phyloP scores from a whole-genome alignment of 1,140 invertebrate genomes.

The Homarus americanus region DNA sequence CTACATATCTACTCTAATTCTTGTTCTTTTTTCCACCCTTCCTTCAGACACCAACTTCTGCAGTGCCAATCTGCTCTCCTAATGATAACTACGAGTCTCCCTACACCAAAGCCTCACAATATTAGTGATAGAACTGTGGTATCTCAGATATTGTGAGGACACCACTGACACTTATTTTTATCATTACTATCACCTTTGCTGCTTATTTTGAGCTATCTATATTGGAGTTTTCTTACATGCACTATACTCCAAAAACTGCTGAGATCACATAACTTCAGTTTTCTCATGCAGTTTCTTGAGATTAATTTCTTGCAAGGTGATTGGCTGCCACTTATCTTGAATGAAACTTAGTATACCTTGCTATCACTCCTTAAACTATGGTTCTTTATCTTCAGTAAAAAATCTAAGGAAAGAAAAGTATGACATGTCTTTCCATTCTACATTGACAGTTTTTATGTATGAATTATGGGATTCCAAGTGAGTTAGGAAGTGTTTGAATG shows the following conservation, averaged over 20 bases:
- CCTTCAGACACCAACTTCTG: constrained; percentile 69
- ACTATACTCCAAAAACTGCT: constrained; percentile 7
- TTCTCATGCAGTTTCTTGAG: constrained; percentile 3
- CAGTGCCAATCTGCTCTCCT: constrained; percentile 65
- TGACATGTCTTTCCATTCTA: not conserved
- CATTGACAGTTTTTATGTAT: not conserved
- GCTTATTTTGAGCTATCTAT: constrained; percentile 38
- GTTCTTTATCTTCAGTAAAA: too few relatives aligned
- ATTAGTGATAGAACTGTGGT: constrained; percentile 25
- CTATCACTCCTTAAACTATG: not conserved
- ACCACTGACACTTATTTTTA: constrained; percentile 34
- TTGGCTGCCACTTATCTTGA: constrained; percentile 5
- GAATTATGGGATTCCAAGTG: not conserved
- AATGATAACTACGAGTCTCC: constrained; percentile 51
- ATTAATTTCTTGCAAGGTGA: constrained; percentile 25
- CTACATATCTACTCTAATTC: constrained; percentile 73
- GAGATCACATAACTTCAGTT: constrained; percentile 5
- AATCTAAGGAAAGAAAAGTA: too few relatives aligned
- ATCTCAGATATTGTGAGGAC: constrained; percentile 29
- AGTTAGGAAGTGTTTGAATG: too few relatives aligned
- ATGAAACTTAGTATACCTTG: not conserved
- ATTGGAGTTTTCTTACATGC: constrained; percentile 48
- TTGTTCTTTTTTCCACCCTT: constrained; percentile 71
- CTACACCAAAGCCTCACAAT: constrained; percentile 56
- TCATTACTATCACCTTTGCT: constrained; percentile 54